Base-by-base conservation (phyloP, 1,140 invertebrate species). In the Tetranychus cinnabarinus region DNA sequence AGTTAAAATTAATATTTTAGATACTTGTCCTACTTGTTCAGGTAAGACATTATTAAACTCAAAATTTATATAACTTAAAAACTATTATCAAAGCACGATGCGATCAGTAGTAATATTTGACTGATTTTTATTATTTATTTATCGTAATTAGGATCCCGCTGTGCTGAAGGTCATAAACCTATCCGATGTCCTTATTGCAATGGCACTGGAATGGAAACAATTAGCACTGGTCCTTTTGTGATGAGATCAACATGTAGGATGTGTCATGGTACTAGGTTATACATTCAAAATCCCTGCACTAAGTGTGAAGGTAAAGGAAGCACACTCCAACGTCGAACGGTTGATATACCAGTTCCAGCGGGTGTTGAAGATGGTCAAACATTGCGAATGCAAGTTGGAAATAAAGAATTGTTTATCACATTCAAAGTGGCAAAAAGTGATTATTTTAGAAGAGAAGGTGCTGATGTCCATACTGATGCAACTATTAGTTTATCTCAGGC, bases 301-400 rank as follows among this genome's bases (percentile, higher is more conserved):
- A 88, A 93, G 66, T 99, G 96, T 76, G 80, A 84, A 65, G 95
- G 89, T 23, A 93, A 92, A 75, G 95, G 95, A 1, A 81, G 83
- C 67, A 82, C 83, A 34, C 84, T 93, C 0, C 86, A 95, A 76
- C 79, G 84, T 36, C 89, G 88, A 70, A 86, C 82, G 69, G 77
- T 97, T 0, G 86, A 82, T 2, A 85, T 98, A 0, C 88, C 91
- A 12, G 89, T 99, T n/a, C 96, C 96, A 39, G 88, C 93, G 56
- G 91, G 90, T 58, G 86, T 97, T 10, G 89, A 95, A 71, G 87
- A 96, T 74, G 90, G 90, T 1, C 92, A 98, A 73, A 95, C 90
- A 3, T 81, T 98, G 39, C 78, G 92, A 56, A 88, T 97, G 82
- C 77, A 83, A 23, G 82, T 96, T 15, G 89, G 90, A n/a, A 73